Evolutionary conservation across 2,888 invertebrate genomes (phyloP).

Genomic region (Antheraea yamamai): DNA sequence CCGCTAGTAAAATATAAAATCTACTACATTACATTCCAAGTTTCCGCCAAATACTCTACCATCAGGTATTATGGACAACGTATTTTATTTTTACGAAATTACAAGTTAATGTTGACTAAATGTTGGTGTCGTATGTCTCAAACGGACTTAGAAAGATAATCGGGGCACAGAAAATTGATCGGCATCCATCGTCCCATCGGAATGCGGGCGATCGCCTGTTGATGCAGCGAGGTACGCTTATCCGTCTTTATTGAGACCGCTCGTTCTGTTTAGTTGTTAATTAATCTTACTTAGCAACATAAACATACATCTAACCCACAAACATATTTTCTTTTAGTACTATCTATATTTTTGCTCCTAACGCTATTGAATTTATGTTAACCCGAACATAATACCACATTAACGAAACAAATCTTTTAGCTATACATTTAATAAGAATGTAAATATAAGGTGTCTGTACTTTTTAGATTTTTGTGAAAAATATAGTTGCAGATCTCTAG

Average conservation of each 20-base stretch:
- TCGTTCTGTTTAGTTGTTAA: neutral
- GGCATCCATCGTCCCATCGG: constrained; percentile 39
- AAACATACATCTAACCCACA: neutral
- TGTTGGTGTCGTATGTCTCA: constrained; percentile 42
- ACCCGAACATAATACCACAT: too few relatives aligned
- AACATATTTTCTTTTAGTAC: neutral
- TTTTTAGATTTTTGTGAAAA: too few relatives aligned
- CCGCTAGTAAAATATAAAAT: too few relatives aligned
- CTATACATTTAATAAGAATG: too few relatives aligned
- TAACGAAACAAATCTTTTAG: too few relatives aligned
- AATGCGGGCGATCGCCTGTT: constrained; percentile 57
- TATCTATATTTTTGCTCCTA: neutral
- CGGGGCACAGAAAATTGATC: constrained; percentile 67
- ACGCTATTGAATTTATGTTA: too few relatives aligned
- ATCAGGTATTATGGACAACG: neutral
- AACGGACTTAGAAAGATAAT: constrained; percentile 56
- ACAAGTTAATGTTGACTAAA: constrained; percentile 10
- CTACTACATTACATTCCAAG: too few relatives aligned
- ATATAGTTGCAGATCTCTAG: too few relatives aligned
- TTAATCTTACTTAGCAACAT: neutral
- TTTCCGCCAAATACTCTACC: neutral
- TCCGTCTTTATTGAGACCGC: constrained; percentile 19
- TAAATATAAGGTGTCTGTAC: too few relatives aligned
- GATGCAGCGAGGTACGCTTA: constrained; percentile 14
- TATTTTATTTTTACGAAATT: neutral